A percentile compares a stretch with the other conserved stretches of the same genome.
These are phyloP conservation scores for Diarsia dahlii DNA, from an alignment of 2,888 invertebrate species.

Conservation along the genomic window DNA sequence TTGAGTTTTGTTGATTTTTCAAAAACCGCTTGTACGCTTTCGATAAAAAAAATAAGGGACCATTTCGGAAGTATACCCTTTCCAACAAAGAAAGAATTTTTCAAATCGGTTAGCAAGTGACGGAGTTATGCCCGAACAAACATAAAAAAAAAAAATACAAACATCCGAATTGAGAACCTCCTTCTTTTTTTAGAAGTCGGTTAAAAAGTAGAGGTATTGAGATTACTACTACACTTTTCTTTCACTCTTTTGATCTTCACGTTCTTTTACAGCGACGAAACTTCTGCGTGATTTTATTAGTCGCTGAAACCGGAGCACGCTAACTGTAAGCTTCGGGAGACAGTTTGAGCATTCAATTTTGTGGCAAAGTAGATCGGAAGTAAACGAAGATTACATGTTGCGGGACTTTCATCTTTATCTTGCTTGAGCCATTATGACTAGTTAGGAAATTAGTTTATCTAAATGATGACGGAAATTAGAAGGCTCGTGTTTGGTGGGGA, in stretches of 20 bases:
- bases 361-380: constrained; percentile 49
- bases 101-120: too few relatives aligned
- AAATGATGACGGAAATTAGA: neutral
- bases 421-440: constrained; percentile 24
- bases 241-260: neutral
- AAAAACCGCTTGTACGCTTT: too few relatives aligned
- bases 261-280: neutral
- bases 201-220: neutral
- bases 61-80: too few relatives aligned
- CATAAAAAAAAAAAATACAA: too few relatives aligned
- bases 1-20: too few relatives aligned
- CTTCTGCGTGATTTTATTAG: constrained; percentile 18
- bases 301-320: constrained; percentile 17
- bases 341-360: constrained; percentile 56
- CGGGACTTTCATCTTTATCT: constrained; percentile 16
- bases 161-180: too few relatives aligned
- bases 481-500: neutral
- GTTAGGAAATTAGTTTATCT: constrained; percentile 21
- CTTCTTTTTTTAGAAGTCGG: too few relatives aligned
- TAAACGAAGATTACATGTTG: constrained; percentile 46
- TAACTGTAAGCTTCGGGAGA: constrained; percentile 51
- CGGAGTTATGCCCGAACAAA: too few relatives aligned
- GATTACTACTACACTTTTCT: neutral
- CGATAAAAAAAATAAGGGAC: too few relatives aligned
- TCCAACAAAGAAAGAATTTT: too few relatives aligned